Percentiles rank a stretch among this genome's conserved stretches.
These are phyloP conservation scores for Sinocyclocheilus anshuiensis DNA, from an alignment of 2,113 vertebrate species.

Conservation along the genomic window DNA sequence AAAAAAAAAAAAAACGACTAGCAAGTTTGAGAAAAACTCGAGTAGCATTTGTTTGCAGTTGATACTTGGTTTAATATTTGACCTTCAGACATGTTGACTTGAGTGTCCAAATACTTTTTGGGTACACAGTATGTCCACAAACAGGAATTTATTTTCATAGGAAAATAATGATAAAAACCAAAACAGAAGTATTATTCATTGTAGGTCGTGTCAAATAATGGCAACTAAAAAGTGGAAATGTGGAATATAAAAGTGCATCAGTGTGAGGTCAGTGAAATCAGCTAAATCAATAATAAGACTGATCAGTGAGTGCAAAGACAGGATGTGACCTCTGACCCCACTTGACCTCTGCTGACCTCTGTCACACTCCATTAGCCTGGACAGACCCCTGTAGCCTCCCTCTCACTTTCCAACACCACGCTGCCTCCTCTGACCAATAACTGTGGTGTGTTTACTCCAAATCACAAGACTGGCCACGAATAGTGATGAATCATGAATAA, in stretches of 20 bases:
- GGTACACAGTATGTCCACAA: not conserved
- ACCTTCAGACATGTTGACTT: too few species aligned
- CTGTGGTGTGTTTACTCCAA: not conserved
- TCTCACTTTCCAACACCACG: conserved; percentile 32
- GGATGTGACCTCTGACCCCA: conserved; percentile 75
- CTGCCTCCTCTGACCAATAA: not conserved
- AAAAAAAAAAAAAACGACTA: too few species aligned
- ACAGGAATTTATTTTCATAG: not conserved
- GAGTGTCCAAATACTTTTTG: not conserved
- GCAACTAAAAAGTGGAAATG: not conserved
- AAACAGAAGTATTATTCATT: not conserved
- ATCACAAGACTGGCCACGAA: not conserved
- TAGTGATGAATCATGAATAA: too few species aligned
- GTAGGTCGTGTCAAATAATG: not conserved
- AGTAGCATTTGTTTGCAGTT: too few species aligned
- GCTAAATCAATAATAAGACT: conserved; percentile 48
- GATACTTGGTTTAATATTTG: too few species aligned
- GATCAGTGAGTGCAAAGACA: conserved; percentile 72
- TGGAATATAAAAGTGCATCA: not conserved
- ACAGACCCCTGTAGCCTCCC: conserved; percentile 55
- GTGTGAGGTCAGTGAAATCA: conserved; percentile 31
- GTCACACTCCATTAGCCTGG: conserved; percentile 74
- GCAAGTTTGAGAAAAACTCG: too few species aligned
- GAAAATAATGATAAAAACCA: not conserved
- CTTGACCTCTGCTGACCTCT: conserved; percentile 78